Percentiles rank a stretch among this genome's conserved stretches.
phyloP scores from a whole-genome alignment of 2,113 vertebrate species.

The Jacana jacana region DNA sequence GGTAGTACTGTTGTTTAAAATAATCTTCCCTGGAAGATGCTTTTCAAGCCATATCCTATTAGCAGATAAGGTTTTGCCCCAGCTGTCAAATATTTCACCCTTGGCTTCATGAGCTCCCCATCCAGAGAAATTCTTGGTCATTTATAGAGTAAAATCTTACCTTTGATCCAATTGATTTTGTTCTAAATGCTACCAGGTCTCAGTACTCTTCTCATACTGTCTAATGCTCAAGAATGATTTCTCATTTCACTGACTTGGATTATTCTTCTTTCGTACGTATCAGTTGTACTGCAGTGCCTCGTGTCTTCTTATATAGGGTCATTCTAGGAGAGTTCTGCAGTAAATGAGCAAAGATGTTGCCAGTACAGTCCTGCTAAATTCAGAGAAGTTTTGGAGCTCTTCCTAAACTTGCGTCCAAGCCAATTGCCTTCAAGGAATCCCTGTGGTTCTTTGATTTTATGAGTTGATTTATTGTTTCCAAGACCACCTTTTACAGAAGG shows the following conservation, averaged over 20 bases:
- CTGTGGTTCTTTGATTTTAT: not conserved
- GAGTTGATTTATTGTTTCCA: not conserved
- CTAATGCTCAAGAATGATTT: not conserved
- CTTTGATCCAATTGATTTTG: not conserved
- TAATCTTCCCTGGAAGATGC: not conserved
- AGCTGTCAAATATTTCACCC: not conserved
- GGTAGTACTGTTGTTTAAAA: not conserved
- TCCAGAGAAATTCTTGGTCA: not conserved
- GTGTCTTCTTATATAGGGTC: not conserved
- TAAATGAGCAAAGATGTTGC: not conserved
- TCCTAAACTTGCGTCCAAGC: not conserved
- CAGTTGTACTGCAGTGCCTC: not conserved
- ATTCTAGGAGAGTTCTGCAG: not conserved
- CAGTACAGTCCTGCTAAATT: not conserved
- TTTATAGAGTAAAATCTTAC: not conserved
- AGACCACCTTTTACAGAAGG: not conserved
- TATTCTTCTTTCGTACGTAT: not conserved
- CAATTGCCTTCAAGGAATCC: not conserved
- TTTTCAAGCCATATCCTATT: not conserved
- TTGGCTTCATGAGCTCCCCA: not conserved
- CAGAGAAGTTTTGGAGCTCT: not conserved
- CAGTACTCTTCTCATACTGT: not conserved
- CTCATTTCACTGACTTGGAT: not conserved
- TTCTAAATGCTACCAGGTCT: not conserved
- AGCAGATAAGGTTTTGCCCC: not conserved